Evolutionary conservation across 2,888 invertebrate species (phyloP).

Genomic region (Metallyticus violacea): DNA sequence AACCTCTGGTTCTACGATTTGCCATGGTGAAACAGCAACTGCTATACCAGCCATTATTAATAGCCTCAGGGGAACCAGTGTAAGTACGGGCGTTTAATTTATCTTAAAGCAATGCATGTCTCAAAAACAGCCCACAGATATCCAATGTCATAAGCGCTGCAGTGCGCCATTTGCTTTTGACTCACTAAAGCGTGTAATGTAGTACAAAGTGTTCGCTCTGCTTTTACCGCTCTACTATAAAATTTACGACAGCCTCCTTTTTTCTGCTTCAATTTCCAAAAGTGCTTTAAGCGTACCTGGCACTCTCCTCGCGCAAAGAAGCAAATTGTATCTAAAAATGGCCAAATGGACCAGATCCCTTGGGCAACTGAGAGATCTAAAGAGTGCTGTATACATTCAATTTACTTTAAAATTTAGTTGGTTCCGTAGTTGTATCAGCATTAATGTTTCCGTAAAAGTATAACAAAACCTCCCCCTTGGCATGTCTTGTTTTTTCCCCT

Average conservation of each 20-base stretch:
- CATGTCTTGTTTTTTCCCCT: too few relatives aligned
- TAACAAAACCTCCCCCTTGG: too few relatives aligned
- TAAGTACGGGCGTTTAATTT: neutral
- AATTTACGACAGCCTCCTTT: neutral
- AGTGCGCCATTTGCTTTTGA: neutral
- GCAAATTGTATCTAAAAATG: too few relatives aligned
- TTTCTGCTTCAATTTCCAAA: neutral
- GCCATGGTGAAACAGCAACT: too few relatives aligned
- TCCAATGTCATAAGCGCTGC: neutral
- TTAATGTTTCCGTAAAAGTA: too few relatives aligned
- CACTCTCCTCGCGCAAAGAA: neutral
- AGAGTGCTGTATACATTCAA: too few relatives aligned
- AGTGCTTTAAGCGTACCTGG: neutral
- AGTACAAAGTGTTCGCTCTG: too few relatives aligned
- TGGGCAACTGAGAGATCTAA: neutral
- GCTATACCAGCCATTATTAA: too few relatives aligned
- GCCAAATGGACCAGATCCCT: neutral
- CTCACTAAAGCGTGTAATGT: neutral
- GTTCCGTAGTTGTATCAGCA: too few relatives aligned
- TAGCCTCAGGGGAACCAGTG: neutral
- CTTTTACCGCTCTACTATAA: neutral
- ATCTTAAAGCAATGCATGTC: neutral
- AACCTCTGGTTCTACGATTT: too few relatives aligned
- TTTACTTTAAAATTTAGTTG: too few relatives aligned
- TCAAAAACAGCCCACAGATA: neutral